Percentiles rank a stretch among this genome's conserved stretches.
Evolutionary conservation across 1,140 invertebrate species (phyloP).

Genomic region (Drosophila jambulina): DNA sequence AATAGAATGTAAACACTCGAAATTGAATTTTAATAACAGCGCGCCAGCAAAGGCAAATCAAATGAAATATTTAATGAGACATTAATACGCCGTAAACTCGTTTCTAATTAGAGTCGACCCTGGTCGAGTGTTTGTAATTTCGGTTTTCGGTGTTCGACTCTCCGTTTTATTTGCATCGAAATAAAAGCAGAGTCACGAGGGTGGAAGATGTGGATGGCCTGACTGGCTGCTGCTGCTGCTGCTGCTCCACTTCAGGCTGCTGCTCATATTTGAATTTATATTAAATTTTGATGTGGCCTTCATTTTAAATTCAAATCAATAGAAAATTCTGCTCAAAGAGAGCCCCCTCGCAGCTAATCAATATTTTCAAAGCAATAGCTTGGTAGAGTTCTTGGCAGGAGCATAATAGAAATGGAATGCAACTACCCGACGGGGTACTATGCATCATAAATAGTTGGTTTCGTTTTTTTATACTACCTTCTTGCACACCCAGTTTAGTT

Average conservation of each 20-base stretch:
- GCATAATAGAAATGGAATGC: slow-evolving; percentile 6
- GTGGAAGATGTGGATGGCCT: background rate
- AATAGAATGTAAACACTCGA: slow-evolving; percentile 75
- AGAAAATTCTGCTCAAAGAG: slow-evolving; percentile 12
- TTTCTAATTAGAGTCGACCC: slow-evolving; percentile 66
- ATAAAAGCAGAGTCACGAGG: slow-evolving; percentile 18
- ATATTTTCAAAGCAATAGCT: slow-evolving; percentile 29
- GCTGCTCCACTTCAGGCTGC: slow-evolving; percentile 13
- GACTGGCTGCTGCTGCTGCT: slow-evolving; percentile 3
- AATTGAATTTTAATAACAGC: slow-evolving; percentile 78
- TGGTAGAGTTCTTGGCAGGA: background rate
- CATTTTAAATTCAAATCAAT: slow-evolving; percentile 80
- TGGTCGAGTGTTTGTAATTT: slow-evolving; percentile 33
- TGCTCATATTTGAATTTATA: slow-evolving; percentile 73
- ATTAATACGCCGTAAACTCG: slow-evolving; percentile 73
- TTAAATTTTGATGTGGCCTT: slow-evolving; percentile 65
- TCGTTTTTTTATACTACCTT: slow-evolving; percentile 1
- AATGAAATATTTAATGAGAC: slow-evolving; percentile 80
- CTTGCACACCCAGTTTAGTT: background rate
- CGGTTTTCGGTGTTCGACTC: slow-evolving; percentile 10
- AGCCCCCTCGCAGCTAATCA: slow-evolving; percentile 31
- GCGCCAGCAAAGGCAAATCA: slow-evolving; percentile 62
- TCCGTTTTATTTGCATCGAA: slow-evolving; percentile 40
- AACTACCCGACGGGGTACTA: background rate
- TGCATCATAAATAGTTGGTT: slow-evolving; percentile 33